These are phyloP conservation scores for Ptychadena robeensis DNA, from an alignment of 2,797 vertebrate genomes.

Conservation along the genomic window DNA sequence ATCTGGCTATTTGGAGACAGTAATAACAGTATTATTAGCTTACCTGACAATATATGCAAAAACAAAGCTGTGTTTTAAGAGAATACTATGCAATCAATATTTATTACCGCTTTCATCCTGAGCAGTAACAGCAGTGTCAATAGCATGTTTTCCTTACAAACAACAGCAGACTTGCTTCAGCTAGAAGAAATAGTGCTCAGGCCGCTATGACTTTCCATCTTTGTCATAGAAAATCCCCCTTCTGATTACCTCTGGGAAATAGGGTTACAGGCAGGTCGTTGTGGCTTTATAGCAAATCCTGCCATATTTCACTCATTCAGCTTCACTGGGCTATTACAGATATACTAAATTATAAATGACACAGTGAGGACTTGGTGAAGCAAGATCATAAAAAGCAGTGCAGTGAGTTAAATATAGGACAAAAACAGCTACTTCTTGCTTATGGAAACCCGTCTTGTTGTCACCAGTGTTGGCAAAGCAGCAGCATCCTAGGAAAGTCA, in stretches of 20 bases:
- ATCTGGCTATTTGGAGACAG: neutral
- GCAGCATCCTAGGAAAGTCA: too few relatives aligned
- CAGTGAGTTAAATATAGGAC: neutral
- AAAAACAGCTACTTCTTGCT: neutral
- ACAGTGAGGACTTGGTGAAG: neutral
- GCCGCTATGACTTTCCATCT: constrained; percentile 36
- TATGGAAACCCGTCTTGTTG: neutral
- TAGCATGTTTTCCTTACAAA: constrained; percentile 2
- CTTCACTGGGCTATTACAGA: neutral
- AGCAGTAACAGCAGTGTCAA: constrained; percentile 12
- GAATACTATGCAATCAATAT: constrained; percentile 23
- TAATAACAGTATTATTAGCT: constrained; percentile 2
- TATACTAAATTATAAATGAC: constrained; percentile 27
- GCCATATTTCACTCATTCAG: constrained; percentile 33
- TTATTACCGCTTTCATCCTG: constrained; percentile 7
- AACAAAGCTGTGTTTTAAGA: neutral
- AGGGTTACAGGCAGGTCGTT: constrained; percentile 38
- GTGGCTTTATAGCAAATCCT: constrained; percentile 34
- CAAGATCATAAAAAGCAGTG: neutral
- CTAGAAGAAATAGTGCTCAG: constrained; percentile 15
- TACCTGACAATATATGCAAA: neutral
- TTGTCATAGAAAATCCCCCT: constrained; percentile 47
- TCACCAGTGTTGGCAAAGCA: neutral
- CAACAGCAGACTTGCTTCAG: neutral
- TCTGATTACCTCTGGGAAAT: constrained; percentile 48